Evolutionary conservation across 2,888 invertebrate genomes (phyloP), one percentile per base, ranked within the genome.

Genomic region (Bembecia ichneumoniformis): DNA sequence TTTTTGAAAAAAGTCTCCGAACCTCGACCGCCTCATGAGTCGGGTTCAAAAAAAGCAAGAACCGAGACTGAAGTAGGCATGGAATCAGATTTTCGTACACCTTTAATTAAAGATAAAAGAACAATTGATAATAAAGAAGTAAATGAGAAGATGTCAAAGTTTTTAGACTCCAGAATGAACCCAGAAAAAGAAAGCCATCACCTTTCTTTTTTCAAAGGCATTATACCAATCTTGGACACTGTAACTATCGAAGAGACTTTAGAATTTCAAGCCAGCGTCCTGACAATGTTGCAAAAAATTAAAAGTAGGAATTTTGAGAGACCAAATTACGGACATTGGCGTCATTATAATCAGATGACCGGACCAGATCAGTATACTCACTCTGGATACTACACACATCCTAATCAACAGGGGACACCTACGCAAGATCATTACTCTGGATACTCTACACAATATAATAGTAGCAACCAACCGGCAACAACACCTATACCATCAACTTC

Each of bases 341-440:
- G n/a, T n/a, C n/a, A n/a, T n/a, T n/a, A n/a, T n/a, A n/a, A n/a
- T n/a, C n/a, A n/a, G n/a, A n/a, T n/a, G n/a, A n/a, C n/a, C n/a
- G n/a, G n/a, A n/a, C n/a, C n/a, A n/a, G n/a, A n/a, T n/a, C n/a
- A n/a, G n/a, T n/a, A n/a, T n/a, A n/a, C n/a, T n/a, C n/a, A 48
- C 55, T 55, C 56, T 57, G 55, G 55, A 56, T 35, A 35, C 11
- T 61, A 59, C 57, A 58, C 58, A 58, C 57, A 58, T 57, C 7
- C 35, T 11, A 35, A 35, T 35, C 57, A 61, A 59, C 58, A 58
- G 58, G 52, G 55, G 47, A 61, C 52, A 59, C 61, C 57, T 57
- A 53, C 58, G 59, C 61, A 61, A 58, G 58, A 61, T 61, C 55
- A 59, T 57, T 11, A 9, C 35, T 45, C 56, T 59, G 60, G 58